These are phyloP conservation scores for Anoncus sp. DNA, from an alignment of 2,888 invertebrate species.

Conservation along the genomic window DNA sequence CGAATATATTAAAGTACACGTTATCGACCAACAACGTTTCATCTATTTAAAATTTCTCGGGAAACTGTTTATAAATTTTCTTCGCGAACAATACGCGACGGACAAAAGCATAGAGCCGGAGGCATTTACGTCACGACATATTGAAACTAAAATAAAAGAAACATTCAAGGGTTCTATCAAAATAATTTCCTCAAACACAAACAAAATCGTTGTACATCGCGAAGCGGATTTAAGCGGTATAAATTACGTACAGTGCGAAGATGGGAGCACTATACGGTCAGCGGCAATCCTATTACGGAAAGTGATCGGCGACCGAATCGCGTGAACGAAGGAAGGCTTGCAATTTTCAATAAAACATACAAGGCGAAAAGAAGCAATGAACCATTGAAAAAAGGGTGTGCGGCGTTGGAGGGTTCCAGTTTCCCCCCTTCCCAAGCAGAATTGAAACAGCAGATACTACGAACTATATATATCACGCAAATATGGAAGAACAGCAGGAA, in stretches of 20 bases:
- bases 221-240: not conserved
- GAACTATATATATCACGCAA: slow-evolving; percentile 9
- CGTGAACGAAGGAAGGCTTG: not conserved
- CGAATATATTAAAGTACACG: not conserved
- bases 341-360: not conserved
- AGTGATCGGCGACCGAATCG: not conserved
- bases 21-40: not conserved
- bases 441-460: not conserved
- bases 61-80: not conserved
- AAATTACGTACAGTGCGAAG: not conserved
- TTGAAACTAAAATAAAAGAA: not conserved
- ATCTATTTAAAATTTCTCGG: not conserved
- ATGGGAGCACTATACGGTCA: not conserved
- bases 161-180: not conserved
- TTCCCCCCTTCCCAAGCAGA: slow-evolving; percentile 5
- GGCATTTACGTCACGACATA: not conserved
- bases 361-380: not conserved
- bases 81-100: not conserved
- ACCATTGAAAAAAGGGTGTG: not conserved
- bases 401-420: not conserved
- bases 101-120: not conserved
- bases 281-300: not conserved
- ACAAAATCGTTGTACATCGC: not conserved
- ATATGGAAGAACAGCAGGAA: slow-evolving; percentile 14
- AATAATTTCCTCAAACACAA: not conserved